phyloP scores from a whole-genome alignment of 2,797 vertebrate species.

The Brotula barbata region DNA sequence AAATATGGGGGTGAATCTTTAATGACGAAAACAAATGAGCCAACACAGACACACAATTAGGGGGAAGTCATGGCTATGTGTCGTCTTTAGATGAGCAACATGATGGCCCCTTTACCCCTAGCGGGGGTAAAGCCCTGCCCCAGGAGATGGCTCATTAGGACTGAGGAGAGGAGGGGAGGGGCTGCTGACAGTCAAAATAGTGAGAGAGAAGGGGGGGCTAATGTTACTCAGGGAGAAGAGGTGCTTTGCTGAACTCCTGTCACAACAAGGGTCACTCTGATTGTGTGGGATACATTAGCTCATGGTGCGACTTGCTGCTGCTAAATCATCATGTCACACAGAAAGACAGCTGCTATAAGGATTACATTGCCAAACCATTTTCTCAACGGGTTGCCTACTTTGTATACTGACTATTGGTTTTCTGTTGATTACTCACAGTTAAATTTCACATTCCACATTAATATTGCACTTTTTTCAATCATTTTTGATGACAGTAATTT shows the following conservation, averaged over 20 bases:
- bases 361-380: slow-evolving; percentile 36
- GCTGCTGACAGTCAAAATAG: slow-evolving; percentile 78
- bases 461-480: neutral
- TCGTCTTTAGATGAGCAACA: slow-evolving; percentile 91
- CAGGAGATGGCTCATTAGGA: slow-evolving; percentile 89
- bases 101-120: slow-evolving; percentile 91
- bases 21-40: slow-evolving; percentile 90
- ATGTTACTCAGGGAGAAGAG: slow-evolving; percentile 59
- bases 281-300: slow-evolving; percentile 57
- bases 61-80: slow-evolving; percentile 86
- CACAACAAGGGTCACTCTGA: slow-evolving; percentile 54
- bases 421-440: neutral
- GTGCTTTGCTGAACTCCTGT: slow-evolving; percentile 52
- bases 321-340: slow-evolving; percentile 57
- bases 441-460: slow-evolving; percentile 12
- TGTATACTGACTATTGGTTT: neutral
- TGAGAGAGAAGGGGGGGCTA: slow-evolving; percentile 55
- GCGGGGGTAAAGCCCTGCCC: slow-evolving; percentile 82
- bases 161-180: slow-evolving; percentile 59
- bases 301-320: slow-evolving; percentile 45
- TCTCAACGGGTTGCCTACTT: neutral
- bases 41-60: slow-evolving; percentile 85
- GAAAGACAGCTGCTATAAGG: slow-evolving; percentile 52
- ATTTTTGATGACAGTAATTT: neutral
- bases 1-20: slow-evolving; percentile 84